These are phyloP conservation scores for Camponotus floridanus DNA, from an alignment of 1,140 invertebrate species.

Conservation along the genomic window DNA sequence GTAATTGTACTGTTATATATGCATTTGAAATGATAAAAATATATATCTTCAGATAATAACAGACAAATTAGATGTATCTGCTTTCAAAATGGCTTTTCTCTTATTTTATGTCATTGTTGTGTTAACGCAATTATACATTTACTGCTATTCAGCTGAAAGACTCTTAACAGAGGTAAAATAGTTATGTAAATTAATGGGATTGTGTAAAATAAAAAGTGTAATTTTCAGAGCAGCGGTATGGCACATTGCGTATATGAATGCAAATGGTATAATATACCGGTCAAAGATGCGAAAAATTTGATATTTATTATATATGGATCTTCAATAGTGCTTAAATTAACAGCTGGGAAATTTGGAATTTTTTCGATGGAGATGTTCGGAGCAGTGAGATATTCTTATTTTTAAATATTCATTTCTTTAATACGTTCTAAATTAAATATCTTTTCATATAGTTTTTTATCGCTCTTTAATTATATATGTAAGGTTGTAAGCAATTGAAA, in stretches of 20 bases:
- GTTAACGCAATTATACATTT: conserved; percentile 46
- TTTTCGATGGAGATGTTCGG: conserved; percentile 32
- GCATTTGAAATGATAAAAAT: no score
- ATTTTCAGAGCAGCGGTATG: conserved; percentile 15
- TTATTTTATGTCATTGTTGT: conserved; percentile 15
- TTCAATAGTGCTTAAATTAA: conserved; percentile 3
- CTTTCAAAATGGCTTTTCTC: conserved; percentile 19
- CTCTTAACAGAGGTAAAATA: conserved; percentile 52
- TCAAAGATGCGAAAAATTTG: background rate
- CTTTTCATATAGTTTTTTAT: no score
- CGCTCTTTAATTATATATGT: no score
- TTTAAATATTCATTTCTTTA: no score
- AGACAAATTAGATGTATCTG: background rate
- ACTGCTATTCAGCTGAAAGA: conserved; percentile 65
- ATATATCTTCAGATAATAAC: conserved; percentile 41
- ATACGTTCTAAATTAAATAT: no score
- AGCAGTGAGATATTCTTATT: background rate
- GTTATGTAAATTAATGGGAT: background rate
- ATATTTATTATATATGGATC: conserved; percentile 42
- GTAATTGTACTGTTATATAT: no score
- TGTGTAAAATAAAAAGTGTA: background rate
- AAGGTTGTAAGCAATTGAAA: no score
- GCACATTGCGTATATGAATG: conserved; percentile 11
- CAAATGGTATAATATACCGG: background rate
- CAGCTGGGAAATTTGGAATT: conserved; percentile 14